Conservation (phyloP, 2,113 vertebrate genomes). For the Lophochroa leadbeateri region DNA sequence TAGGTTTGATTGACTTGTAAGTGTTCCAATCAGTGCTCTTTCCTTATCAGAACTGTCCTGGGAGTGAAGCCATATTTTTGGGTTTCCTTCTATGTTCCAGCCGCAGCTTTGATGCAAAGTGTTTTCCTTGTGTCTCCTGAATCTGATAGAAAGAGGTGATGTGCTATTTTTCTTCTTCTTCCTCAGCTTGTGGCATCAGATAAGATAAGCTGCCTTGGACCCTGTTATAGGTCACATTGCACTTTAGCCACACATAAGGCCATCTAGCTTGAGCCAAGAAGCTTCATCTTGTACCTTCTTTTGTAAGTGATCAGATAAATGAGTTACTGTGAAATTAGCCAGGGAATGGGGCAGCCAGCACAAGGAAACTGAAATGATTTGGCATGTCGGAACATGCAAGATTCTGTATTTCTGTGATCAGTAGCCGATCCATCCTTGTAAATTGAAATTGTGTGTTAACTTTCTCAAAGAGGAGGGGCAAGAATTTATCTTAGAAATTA, state of each 20-base stretch:
- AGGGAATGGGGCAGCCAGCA: not conserved
- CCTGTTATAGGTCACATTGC: not conserved
- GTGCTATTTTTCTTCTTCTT: not conserved
- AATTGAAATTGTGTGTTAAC: conserved; percentile 21
- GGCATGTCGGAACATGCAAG: not conserved
- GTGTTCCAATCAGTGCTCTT: not conserved
- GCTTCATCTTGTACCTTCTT: not conserved
- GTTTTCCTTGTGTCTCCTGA: not conserved
- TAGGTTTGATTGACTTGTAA: not conserved
- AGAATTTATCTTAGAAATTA: conserved; percentile 23
- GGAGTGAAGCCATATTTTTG: not conserved
- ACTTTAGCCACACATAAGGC: not conserved
- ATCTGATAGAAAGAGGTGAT: not conserved
- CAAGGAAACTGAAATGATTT: not conserved
- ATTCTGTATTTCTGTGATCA: not conserved
- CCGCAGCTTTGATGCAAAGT: not conserved
- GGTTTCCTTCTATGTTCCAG: not conserved
- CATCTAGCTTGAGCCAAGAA: not conserved
- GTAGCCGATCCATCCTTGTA: not conserved
- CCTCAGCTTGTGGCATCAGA: not conserved
- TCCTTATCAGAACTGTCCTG: not conserved
- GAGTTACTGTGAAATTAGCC: not conserved
- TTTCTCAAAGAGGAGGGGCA: conserved; percentile 1
- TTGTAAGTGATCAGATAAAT: not conserved
- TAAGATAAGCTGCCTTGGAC: not conserved